Evolutionary conservation across 92 coral and sea anemone species (phyloP).

Genomic region (Virgularia gustaviana): DNA sequence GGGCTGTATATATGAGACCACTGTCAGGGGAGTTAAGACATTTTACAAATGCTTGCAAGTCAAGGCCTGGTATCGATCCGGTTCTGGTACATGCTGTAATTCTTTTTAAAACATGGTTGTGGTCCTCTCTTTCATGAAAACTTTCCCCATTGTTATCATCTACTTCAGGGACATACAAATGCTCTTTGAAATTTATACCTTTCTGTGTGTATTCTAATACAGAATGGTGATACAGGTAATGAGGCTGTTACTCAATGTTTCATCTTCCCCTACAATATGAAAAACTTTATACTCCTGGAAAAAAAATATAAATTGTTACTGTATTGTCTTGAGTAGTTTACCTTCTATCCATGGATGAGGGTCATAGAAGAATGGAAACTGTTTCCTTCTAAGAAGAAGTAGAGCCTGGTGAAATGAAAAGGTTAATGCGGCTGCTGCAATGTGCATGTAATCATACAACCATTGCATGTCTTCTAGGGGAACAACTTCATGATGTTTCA

Average conservation of each 20-base stretch:
- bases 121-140: conserved; percentile 63
- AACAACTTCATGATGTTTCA: conserved; percentile 37
- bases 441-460: conserved; percentile 37
- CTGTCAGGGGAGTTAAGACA: conserved; percentile 47
- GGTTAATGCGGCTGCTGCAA: conserved; percentile 3
- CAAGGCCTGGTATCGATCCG: conserved; percentile 47
- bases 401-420: conserved; percentile 25
- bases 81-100: conserved; percentile 40
- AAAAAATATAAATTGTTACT: too few relatives aligned
- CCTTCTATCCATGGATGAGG: conserved; percentile 60
- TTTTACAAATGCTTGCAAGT: conserved; percentile 39
- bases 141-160: conserved; percentile 31
- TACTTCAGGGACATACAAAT: conserved; percentile 55
- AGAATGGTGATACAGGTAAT: conserved; percentile 40
- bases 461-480: conserved; percentile 47
- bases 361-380: conserved; percentile 50
- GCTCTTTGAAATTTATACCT: conserved; percentile 53
- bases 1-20: conserved; percentile 61
- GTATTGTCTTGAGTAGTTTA: background rate
- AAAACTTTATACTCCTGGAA: too few relatives aligned
- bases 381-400: conserved; percentile 36
- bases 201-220: conserved; percentile 23
- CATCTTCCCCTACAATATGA: conserved; percentile 47
- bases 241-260: conserved; percentile 50
- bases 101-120: conserved; percentile 58